A percentile compares a stretch with the other conserved stretches of the same genome.
Conservation (phyloP, 2,888 invertebrate genomes). For the Eristalis intricaria region DNA sequence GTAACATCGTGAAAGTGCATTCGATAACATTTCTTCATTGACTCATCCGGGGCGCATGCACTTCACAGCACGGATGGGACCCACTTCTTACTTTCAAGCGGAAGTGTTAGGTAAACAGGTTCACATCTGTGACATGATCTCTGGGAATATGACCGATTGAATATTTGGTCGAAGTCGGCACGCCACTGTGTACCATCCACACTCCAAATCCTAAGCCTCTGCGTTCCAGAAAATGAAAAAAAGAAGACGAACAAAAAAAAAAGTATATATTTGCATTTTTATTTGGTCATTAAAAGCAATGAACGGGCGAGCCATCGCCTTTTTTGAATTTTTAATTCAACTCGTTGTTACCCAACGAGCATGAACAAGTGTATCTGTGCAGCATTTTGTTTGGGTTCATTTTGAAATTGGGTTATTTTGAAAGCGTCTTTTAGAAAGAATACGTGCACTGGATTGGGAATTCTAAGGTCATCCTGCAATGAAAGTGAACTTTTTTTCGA, state of each 20-base stretch:
- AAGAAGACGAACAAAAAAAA: background rate
- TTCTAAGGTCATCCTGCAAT: slow-evolving; percentile 46
- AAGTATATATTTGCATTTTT: slow-evolving; percentile 51
- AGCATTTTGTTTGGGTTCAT: slow-evolving; percentile 1
- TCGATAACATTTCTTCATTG: background rate
- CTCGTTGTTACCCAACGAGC: slow-evolving; percentile 31
- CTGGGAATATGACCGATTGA: background rate
- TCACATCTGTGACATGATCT: background rate
- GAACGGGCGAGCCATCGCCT: slow-evolving; percentile 28
- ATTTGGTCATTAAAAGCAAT: slow-evolving; percentile 44
- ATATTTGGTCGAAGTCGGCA: background rate
- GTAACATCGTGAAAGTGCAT: background rate
- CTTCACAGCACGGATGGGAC: background rate
- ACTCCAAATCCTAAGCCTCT: background rate
- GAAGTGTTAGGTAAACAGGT: background rate
- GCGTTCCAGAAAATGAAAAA: background rate
- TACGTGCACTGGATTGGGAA: slow-evolving; percentile 58
- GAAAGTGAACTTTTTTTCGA: background rate
- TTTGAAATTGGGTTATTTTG: slow-evolving; percentile 54
- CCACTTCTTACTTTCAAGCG: background rate
- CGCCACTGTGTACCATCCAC: background rate
- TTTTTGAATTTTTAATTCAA: slow-evolving; percentile 17
- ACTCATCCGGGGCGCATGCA: background rate
- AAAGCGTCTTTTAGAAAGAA: slow-evolving; percentile 25
- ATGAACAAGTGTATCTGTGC: background rate